Evolutionary conservation across 30 jellyfish, hydroid and myxozoan genomes (phyloP).

Genomic region (Pseudorhiza aurosa): DNA sequence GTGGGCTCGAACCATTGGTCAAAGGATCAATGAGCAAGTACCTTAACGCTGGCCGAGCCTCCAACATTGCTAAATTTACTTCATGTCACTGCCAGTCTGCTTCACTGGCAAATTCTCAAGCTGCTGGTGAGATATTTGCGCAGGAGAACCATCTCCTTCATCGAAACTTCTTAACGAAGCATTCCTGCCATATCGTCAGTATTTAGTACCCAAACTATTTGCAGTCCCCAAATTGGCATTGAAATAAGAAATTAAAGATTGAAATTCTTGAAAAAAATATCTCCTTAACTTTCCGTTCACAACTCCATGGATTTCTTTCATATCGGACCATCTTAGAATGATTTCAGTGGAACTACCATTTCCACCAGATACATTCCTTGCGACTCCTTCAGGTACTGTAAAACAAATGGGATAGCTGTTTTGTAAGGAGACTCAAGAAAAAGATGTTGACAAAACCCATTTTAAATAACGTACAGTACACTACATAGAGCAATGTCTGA

Average conservation of each 20-base stretch:
- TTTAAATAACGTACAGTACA: background rate
- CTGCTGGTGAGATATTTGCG: too few relatives aligned
- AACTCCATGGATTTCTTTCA: conserved; percentile 53
- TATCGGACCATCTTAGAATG: conserved; percentile 22
- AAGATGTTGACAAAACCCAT: background rate
- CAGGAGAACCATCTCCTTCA: too few relatives aligned
- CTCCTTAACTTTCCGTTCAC: conserved; percentile 56
- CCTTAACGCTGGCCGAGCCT: too few relatives aligned
- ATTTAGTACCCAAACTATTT: background rate
- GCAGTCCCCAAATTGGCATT: background rate
- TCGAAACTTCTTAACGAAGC: too few relatives aligned
- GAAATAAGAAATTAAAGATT: background rate
- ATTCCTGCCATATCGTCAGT: too few relatives aligned
- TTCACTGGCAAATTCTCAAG: too few relatives aligned
- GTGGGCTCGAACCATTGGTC: too few relatives aligned
- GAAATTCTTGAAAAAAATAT: background rate
- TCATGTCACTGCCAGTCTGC: too few relatives aligned
- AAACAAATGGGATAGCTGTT: background rate
- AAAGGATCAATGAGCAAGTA: too few relatives aligned
- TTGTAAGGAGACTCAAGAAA: background rate
- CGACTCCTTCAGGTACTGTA: conserved; percentile 23
- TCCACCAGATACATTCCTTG: conserved; percentile 22
- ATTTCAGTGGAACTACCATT: conserved; percentile 48
- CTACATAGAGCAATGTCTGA: too few relatives aligned
- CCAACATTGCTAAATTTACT: too few relatives aligned